Percentiles rank a stretch among this genome's conserved stretches.
Conservation (phyloP, 2,888 invertebrate species). For the Nasonovia ribisnigri region DNA sequence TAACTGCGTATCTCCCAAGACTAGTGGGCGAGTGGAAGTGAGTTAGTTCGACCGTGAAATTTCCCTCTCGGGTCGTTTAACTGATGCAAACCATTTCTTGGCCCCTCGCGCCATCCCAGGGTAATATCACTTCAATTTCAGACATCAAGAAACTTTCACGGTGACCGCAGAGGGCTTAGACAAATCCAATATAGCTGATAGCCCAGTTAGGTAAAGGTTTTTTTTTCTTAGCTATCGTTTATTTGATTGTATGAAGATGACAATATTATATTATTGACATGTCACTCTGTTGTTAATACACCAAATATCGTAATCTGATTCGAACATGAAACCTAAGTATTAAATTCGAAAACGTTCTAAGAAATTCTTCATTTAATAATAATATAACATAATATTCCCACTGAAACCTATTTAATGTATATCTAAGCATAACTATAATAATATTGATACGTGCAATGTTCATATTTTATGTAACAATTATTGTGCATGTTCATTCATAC, state of each 20-base stretch:
- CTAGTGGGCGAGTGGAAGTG: slow-evolving; percentile 27
- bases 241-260: neutral
- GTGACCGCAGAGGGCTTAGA: slow-evolving; percentile 57
- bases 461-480: no score
- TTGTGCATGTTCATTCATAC: no score
- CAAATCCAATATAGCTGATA: slow-evolving; percentile 56
- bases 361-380: neutral
- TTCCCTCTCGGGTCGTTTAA: slow-evolving; percentile 65
- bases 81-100: slow-evolving; percentile 57
- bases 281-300: slow-evolving; percentile 25
- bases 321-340: neutral
- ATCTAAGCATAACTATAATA: no score
- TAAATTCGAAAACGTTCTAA: neutral
- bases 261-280: slow-evolving; percentile 24
- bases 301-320: neutral
- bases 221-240: slow-evolving; percentile 31
- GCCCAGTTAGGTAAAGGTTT: slow-evolving; percentile 31
- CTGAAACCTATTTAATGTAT: neutral
- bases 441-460: no score
- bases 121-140: slow-evolving; percentile 64
- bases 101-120: slow-evolving; percentile 28
- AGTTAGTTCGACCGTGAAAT: slow-evolving; percentile 61
- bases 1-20: slow-evolving; percentile 44
- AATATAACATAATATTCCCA: neutral
- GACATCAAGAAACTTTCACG: slow-evolving; percentile 62